A percentile compares a stretch with the other conserved stretches of the same genome.
Evolutionary conservation across 2,888 invertebrate genomes (phyloP).

Genomic region (Eustalomyia histrio): DNA sequence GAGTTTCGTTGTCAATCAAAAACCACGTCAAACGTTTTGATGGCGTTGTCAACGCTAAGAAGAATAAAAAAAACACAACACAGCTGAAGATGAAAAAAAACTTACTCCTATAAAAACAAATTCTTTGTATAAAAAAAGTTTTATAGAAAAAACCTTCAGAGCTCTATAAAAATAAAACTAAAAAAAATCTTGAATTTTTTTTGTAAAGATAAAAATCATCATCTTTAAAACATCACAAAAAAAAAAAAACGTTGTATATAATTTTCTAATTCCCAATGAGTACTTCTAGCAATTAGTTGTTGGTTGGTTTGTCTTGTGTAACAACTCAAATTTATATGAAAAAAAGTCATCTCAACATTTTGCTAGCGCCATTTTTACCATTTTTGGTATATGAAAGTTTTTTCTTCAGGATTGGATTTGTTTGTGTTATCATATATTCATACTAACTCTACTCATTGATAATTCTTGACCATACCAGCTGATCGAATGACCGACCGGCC

Average conservation of each 20-base stretch:
- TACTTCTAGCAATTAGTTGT: constrained; percentile 57
- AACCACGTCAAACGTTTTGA: constrained; percentile 79
- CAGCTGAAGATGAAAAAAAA: constrained; percentile 60
- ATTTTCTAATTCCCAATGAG: constrained; percentile 58
- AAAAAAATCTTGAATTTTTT: constrained; percentile 40
- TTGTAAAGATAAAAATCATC: constrained; percentile 47
- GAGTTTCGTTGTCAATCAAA: constrained; percentile 80
- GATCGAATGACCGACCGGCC: constrained; percentile 17
- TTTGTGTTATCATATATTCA: constrained; percentile 15
- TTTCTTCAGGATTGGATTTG: not conserved
- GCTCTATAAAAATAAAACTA: constrained; percentile 33
- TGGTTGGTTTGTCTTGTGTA: constrained; percentile 3
- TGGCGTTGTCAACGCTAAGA: constrained; percentile 77
- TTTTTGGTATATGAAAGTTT: constrained; percentile 55
- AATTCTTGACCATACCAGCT: constrained; percentile 44
- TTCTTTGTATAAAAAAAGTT: constrained; percentile 53
- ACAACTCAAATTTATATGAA: constrained; percentile 47
- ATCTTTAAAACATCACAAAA: constrained; percentile 53
- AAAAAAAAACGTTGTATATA: constrained; percentile 52
- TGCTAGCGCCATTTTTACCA: constrained; percentile 66
- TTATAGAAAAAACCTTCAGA: constrained; percentile 44
- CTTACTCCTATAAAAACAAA: constrained; percentile 62
- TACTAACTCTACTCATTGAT: constrained; percentile 56
- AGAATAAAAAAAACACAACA: constrained; percentile 38
- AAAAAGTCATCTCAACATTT: constrained; percentile 50